A percentile compares a stretch with the other conserved stretches of the same genome.
phyloP scores from a whole-genome alignment of 1,140 invertebrate genomes.

The Diuraphis noxia region DNA sequence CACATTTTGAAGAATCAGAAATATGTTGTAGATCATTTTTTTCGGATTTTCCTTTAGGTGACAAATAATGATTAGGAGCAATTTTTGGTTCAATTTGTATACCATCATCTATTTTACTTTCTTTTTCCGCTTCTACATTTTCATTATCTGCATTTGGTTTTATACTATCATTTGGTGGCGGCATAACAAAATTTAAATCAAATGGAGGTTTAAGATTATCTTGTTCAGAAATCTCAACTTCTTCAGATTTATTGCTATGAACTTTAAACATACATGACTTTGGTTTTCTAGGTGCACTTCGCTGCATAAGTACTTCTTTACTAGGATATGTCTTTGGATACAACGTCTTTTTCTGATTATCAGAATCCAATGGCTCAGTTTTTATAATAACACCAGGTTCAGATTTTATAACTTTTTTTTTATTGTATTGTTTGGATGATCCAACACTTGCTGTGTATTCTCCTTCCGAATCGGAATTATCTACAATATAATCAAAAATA shows the following conservation, averaged over 20 bases:
- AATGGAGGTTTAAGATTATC: background rate
- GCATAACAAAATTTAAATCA: background rate
- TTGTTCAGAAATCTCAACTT: background rate
- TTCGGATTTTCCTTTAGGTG: conserved; percentile 17
- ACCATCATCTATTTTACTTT: background rate
- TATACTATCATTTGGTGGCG: background rate
- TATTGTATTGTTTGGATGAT: conserved; percentile 3
- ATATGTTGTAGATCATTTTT: background rate
- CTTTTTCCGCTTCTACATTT: background rate
- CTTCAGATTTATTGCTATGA: background rate
- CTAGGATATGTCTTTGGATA: conserved; percentile 28
- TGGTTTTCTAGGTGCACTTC: background rate
- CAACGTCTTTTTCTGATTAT: background rate
- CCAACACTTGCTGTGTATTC: conserved; percentile 5
- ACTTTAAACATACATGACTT: background rate
- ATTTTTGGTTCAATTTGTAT: background rate
- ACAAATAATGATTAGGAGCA: conserved; percentile 7
- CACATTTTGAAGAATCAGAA: background rate
- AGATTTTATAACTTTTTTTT: background rate
- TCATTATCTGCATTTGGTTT: background rate
- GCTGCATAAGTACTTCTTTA: conserved; percentile 33
- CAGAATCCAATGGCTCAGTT: background rate
- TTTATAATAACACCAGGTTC: background rate
- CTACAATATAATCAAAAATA: background rate
- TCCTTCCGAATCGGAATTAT: conserved; percentile 36